Conservation (phyloP, 2,113 vertebrate genomes). For the Sinosuthora webbiana region DNA sequence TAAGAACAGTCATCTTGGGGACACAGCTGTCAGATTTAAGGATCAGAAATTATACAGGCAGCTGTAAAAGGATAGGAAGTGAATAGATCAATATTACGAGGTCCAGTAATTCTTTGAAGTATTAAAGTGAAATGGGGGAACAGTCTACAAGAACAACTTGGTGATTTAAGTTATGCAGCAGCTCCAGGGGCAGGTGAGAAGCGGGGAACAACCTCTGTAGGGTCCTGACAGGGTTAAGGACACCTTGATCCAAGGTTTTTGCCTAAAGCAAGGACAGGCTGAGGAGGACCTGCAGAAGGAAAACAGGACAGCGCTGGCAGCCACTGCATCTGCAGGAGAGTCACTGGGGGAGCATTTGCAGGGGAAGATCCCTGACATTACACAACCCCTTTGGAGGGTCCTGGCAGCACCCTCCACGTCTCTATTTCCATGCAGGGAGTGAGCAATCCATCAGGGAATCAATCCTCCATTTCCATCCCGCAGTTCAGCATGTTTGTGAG, state of each 20-base stretch:
- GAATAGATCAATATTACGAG: constrained; percentile 60
- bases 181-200: not conserved
- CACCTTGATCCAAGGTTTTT: not conserved
- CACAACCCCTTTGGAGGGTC: not conserved
- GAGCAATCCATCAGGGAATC: not conserved
- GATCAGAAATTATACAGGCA: constrained; percentile 52
- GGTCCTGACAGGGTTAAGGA: not conserved
- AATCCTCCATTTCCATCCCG: not conserved
- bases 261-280: not conserved
- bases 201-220: not conserved
- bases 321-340: not conserved
- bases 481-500: not conserved
- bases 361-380: not conserved
- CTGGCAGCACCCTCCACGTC: not conserved
- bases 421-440: not conserved
- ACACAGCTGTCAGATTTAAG: constrained; percentile 62
- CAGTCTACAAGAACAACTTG: constrained; percentile 32
- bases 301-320: not conserved
- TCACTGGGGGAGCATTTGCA: not conserved
- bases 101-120: constrained; percentile 36
- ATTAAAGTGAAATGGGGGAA: constrained; percentile 30
- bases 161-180: constrained; percentile 7
- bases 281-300: not conserved
- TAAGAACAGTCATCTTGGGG: constrained; percentile 49
- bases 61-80: constrained; percentile 50